These are phyloP conservation scores for Crax fasciolata DNA, from an alignment of 2,797 vertebrate genomes.

Conservation along the genomic window DNA sequence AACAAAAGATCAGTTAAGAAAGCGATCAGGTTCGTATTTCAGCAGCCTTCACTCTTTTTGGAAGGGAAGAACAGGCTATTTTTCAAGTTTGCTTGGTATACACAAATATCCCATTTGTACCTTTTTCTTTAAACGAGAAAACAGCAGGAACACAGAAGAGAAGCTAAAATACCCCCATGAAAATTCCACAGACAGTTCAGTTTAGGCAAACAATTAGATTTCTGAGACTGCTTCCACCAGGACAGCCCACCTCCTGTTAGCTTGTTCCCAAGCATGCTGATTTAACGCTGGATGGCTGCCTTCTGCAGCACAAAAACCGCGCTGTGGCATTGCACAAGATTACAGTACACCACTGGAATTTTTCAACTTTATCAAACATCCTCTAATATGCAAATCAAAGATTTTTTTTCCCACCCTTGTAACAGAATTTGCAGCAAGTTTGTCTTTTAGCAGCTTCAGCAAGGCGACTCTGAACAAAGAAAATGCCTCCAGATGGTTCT, in stretches of 20 bases:
- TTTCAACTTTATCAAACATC: slow-evolving; percentile 64
- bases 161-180: neutral
- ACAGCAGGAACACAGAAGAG: neutral
- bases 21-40: neutral
- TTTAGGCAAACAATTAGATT: slow-evolving; percentile 3
- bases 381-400: slow-evolving; percentile 83
- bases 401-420: slow-evolving; percentile 56
- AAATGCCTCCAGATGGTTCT: slow-evolving; percentile 86
- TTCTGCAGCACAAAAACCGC: slow-evolving; percentile 78
- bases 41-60: neutral
- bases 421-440: slow-evolving; percentile 86
- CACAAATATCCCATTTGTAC: neutral
- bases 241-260: slow-evolving; percentile 72
- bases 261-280: neutral
- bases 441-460: slow-evolving; percentile 86
- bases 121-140: neutral
- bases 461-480: slow-evolving; percentile 78
- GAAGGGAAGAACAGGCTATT: neutral
- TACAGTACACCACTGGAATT: slow-evolving; percentile 81
- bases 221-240: slow-evolving; percentile 67
- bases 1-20: neutral
- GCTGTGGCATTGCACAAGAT: slow-evolving; percentile 48
- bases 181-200: neutral
- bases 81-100: neutral
- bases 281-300: slow-evolving; percentile 54